Evolutionary conservation across 2,113 vertebrate genomes (phyloP).

Genomic region (Meles meles): DNA sequence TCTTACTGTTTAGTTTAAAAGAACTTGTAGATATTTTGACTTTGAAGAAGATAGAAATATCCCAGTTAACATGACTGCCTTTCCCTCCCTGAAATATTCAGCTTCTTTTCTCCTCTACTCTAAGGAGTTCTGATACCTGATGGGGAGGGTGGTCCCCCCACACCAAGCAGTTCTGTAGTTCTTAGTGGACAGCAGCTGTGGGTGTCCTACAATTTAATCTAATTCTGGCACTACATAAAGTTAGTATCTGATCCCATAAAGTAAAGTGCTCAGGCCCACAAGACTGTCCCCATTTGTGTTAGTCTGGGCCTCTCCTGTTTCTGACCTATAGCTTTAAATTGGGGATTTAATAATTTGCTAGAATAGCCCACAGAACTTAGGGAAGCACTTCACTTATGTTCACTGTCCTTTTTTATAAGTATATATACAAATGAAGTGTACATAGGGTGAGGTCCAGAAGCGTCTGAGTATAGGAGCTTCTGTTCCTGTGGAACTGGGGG

Average conservation of each 20-base stretch:
- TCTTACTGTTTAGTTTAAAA: neutral
- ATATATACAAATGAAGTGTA: neutral
- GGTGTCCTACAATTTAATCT: neutral
- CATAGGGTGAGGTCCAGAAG: neutral
- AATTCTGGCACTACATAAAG: neutral
- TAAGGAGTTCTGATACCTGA: neutral
- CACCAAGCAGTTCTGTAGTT: neutral
- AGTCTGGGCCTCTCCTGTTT: neutral
- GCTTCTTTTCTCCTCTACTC: neutral
- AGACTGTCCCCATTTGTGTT: neutral
- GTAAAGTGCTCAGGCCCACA: neutral
- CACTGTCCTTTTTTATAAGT: neutral
- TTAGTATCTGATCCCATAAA: neutral
- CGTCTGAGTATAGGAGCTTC: neutral
- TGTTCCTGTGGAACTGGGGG: neutral
- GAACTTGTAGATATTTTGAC: neutral
- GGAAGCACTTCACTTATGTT: neutral
- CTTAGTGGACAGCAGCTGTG: neutral
- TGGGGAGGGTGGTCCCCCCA: neutral
- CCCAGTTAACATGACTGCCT: neutral
- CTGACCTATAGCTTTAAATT: neutral
- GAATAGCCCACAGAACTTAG: neutral
- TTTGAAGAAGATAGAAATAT: constrained; percentile 12
- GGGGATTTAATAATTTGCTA: neutral
- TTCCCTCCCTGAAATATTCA: neutral